phyloP scores from a whole-genome alignment of 2,888 invertebrate genomes.

The Herminia tarsipennalis region DNA sequence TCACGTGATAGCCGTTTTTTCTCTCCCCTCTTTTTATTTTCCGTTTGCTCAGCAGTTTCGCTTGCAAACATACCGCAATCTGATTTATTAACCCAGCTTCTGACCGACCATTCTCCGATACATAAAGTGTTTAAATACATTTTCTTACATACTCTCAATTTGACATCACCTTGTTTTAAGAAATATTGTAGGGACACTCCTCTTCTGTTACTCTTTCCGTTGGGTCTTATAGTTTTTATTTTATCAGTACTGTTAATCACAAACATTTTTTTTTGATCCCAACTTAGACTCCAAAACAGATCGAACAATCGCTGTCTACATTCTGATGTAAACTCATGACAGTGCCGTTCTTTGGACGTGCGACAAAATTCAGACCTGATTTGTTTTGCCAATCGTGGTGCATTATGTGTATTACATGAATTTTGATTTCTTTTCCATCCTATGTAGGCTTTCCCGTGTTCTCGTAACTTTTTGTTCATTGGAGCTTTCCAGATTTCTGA shows the following conservation, averaged over 20 bases:
- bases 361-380: background rate
- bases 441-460: background rate
- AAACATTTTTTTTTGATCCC: constrained; percentile 10
- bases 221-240: background rate
- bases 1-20: background rate
- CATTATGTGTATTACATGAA: too few species aligned
- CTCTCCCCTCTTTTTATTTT: background rate
- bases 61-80: background rate
- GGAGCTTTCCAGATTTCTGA: background rate
- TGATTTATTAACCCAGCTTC: background rate
- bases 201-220: constrained; percentile 16
- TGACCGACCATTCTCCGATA: background rate
- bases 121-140: constrained; percentile 3
- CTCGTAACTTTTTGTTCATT: background rate
- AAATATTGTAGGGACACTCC: background rate
- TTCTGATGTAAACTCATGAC: constrained; percentile 9
- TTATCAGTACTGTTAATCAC: background rate
- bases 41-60: background rate
- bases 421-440: background rate
- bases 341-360: constrained; percentile 6
- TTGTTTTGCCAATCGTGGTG: background rate
- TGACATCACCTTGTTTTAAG: constrained; percentile 5
- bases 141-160: constrained; percentile 10
- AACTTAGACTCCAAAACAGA: constrained; percentile 11
- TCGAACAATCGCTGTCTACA: constrained; percentile 10